Base-by-base conservation (phyloP, 2,113 vertebrate species). In the Solea solea region DNA sequence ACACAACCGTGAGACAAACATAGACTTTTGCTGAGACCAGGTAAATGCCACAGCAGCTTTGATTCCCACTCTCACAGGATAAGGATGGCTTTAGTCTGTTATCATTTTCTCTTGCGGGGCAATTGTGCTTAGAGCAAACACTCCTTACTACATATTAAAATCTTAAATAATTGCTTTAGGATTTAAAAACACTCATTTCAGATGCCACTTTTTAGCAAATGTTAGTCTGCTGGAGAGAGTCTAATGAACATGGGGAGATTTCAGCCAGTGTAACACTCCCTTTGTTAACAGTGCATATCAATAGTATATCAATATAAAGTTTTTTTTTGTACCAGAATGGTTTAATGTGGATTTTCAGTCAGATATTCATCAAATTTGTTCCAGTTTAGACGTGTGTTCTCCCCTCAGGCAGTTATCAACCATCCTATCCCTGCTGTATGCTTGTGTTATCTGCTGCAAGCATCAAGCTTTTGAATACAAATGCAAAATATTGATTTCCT, bases 401-500 rank as follows among this genome's bases (percentile, higher is more conserved):
- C 39, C 48, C 41, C 15, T 27, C 74, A 72, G 74, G 76, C 81
- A 74, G 55, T 73, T 45, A 50, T 79, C 81, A 85, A 88, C 76
- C 61, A 25, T 50, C 51, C 83, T 66, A 60, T 69, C 78, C 79
- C 72, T 39, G 71, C 60, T 74, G 53, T 64, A 63, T 49, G 68
- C 57, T 63, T 53, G 28, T 57, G 74, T 66, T 89, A 87, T 89
- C 76, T 83, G 86, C 81, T 77, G 77, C 78, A 83, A 80, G 71
- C 78, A 86, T 89, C 83, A 88, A 81, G 83, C 87, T 69, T 87
- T 89, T 89, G 91, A 92, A 92, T 94, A 90, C 92, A 87, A 92
- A 93, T 93, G 84, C 77, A 83, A 76, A 62, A 27, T 91, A 93
- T 93, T 89, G 89, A 94, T 93, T 88, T 85, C 74, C 59, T 46